phyloP scores from a whole-genome alignment of 2,113 vertebrate genomes.

The Eonycteris spelaea region DNA sequence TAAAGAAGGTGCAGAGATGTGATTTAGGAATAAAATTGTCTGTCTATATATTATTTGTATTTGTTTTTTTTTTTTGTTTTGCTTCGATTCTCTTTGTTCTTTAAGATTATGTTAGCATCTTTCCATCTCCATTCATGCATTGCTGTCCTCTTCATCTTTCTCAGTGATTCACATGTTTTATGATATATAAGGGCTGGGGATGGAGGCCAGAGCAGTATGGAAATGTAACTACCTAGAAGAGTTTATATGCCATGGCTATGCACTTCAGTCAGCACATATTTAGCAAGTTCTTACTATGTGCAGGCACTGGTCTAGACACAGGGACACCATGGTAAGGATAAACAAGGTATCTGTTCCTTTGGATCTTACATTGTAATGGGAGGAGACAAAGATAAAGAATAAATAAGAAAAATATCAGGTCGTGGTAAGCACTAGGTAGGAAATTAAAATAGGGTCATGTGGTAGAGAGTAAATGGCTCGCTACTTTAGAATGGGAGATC shows the following conservation, averaged over 20 bases:
- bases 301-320: background rate
- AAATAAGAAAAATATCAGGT: background rate
- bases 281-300: background rate
- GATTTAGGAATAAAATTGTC: constrained; percentile 22
- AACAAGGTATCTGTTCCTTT: background rate
- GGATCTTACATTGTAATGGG: background rate
- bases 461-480: background rate
- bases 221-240: background rate
- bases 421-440: background rate
- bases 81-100: background rate
- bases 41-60: background rate
- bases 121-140: background rate
- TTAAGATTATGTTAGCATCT: background rate
- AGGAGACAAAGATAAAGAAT: background rate
- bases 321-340: background rate
- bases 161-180: background rate
- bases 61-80: background rate
- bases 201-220: background rate
- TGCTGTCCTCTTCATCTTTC: background rate
- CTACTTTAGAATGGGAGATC: background rate
- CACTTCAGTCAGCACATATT: constrained; percentile 7
- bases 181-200: background rate
- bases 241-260: background rate
- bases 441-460: background rate
- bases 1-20: background rate